Evolutionary conservation across 2,888 invertebrate species (phyloP).

Genomic region (Cyclophora punctaria): DNA sequence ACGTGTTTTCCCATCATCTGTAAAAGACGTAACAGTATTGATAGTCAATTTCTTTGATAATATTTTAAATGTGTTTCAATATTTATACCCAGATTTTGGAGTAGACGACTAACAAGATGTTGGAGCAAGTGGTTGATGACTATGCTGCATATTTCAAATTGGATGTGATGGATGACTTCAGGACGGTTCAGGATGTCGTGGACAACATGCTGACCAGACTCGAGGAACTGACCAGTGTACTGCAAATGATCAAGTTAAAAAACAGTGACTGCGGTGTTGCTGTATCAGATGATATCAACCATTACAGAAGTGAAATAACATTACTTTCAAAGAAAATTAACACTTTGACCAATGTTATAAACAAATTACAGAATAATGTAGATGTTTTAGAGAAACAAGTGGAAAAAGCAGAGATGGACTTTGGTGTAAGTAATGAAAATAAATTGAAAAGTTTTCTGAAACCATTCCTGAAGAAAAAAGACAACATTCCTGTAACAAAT

Average conservation of each 20-base stretch:
- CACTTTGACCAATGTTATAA: constrained; percentile 70
- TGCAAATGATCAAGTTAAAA: constrained; percentile 72
- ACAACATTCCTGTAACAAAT: constrained; percentile 26
- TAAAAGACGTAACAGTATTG: constrained; percentile 51
- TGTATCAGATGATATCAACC: constrained; percentile 71
- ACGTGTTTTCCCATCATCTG: constrained; percentile 41
- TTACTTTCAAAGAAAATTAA: constrained; percentile 71
- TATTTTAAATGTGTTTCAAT: constrained; percentile 51
- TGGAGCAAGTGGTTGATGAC: constrained; percentile 67
- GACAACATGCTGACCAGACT: constrained; percentile 80
- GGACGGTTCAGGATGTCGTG: constrained; percentile 76
- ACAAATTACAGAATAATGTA: constrained; percentile 59
- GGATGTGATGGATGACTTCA: constrained; percentile 71
- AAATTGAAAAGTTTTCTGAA: constrained; percentile 75
- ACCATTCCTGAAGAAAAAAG: constrained; percentile 70
- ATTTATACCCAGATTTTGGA: constrained; percentile 64
- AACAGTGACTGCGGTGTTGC: constrained; percentile 58
- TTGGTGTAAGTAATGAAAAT: constrained; percentile 72
- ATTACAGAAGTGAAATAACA: constrained; percentile 68
- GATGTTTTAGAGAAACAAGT: constrained; percentile 76
- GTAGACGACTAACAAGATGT: constrained; percentile 47
- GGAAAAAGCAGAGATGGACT: constrained; percentile 76
- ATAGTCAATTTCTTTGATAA: constrained; percentile 52
- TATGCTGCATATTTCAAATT: constrained; percentile 74
- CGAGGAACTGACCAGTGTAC: constrained; percentile 78